A percentile compares a stretch with the other conserved stretches of the same genome.
Evolutionary conservation across 2,113 vertebrate species (phyloP).

Genomic region (Balaenoptera acutorostrata): DNA sequence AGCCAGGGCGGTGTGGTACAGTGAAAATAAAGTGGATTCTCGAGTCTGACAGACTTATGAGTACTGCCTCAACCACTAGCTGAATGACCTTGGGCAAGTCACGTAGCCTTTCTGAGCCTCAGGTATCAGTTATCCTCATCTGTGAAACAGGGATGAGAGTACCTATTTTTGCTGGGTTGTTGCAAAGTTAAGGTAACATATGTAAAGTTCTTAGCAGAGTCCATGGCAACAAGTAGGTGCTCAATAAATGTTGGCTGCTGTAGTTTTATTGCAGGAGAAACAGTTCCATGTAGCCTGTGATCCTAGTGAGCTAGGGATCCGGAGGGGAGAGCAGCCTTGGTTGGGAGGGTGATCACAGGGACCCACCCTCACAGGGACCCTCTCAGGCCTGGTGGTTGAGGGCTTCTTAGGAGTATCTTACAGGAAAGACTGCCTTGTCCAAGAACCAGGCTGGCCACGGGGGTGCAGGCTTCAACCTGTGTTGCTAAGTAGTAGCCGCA

Average conservation of each 20-base stretch:
- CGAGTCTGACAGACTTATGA: neutral
- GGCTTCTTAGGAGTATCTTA: neutral
- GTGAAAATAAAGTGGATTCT: neutral
- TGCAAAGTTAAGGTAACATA: neutral
- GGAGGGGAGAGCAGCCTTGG: neutral
- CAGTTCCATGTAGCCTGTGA: neutral
- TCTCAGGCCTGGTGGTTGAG: neutral
- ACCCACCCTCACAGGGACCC: neutral
- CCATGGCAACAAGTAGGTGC: neutral
- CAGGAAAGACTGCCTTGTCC: neutral
- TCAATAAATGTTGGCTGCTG: neutral
- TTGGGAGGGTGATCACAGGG: neutral
- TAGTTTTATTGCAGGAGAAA: neutral
- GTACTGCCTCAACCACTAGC: too few relatives aligned
- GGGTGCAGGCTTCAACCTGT: neutral
- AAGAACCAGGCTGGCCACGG: neutral
- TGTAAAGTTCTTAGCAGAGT: neutral
- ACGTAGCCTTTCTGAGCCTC: neutral
- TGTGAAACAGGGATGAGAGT: neutral
- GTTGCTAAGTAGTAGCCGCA: neutral
- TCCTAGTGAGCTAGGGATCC: neutral
- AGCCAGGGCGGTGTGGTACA: neutral
- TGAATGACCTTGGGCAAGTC: neutral
- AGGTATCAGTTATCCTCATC: neutral
- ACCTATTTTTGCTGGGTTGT: neutral